phyloP scores from a whole-genome alignment of 2,888 invertebrate species.

The Plebejus melissa region DNA sequence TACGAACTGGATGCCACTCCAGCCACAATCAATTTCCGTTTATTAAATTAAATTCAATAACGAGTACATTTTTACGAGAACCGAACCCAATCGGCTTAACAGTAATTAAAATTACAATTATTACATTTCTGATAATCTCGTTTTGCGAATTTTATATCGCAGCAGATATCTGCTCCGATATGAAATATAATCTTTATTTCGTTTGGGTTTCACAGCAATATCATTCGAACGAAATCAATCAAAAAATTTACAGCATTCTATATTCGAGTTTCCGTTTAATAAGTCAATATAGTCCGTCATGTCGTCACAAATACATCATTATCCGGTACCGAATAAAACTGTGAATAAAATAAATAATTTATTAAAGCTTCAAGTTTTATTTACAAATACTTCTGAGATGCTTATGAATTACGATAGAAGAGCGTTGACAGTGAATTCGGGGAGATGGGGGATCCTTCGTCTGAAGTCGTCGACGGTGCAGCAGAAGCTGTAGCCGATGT shows the following conservation, averaged over 20 bases:
- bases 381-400: not conserved
- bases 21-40: not conserved
- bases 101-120: not conserved
- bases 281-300: not conserved
- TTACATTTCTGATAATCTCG: not conserved
- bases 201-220: not conserved
- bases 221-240: not conserved
- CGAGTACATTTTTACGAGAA: not conserved
- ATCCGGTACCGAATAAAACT: not conserved
- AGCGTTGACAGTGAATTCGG: constrained; percentile 66
- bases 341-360: not conserved
- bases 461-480: constrained; percentile 80
- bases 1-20: not conserved
- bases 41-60: not conserved
- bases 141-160: not conserved
- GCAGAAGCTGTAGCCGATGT: constrained; percentile 80
- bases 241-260: not conserved
- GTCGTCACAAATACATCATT: not conserved
- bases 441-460: constrained; percentile 73
- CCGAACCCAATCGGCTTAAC: not conserved
- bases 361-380: not conserved
- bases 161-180: not conserved
- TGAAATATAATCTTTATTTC: not conserved
- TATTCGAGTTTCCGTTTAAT: not conserved
- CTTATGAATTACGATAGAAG: constrained; percentile 29